A percentile compares a stretch with the other conserved stretches of the same genome.
Evolutionary conservation across 2,888 invertebrate genomes (phyloP).

Genomic region (Drosophila mulleri): DNA sequence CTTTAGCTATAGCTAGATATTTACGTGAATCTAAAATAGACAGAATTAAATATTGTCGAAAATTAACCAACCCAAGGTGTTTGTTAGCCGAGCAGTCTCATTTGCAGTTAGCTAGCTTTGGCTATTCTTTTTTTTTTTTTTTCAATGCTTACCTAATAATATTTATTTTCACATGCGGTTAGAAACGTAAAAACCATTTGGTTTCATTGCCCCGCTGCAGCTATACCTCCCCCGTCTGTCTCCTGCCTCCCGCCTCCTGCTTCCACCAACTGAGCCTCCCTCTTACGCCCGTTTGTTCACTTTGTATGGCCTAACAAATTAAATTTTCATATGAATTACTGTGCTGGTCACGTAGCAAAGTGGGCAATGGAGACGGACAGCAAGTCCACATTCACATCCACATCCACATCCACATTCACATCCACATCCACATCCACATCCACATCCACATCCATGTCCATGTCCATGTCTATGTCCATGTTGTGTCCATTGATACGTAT

Average conservation of each 20-base stretch:
- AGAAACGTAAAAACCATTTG: conserved; percentile 65
- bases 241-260: background rate
- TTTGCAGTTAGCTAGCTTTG: background rate
- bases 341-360: conserved; percentile 73
- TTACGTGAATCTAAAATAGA: background rate
- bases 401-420: too few relatives aligned
- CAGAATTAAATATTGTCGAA: background rate
- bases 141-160: conserved; percentile 58
- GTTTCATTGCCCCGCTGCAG: conserved; percentile 45
- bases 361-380: conserved; percentile 34
- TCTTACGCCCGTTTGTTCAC: conserved; percentile 5
- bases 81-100: background rate
- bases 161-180: conserved; percentile 78
- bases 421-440: too few relatives aligned
- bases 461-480: conserved; percentile 48
- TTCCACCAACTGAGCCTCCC: background rate
- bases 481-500: conserved; percentile 75
- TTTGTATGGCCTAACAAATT: conserved; percentile 66
- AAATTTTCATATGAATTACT: conserved; percentile 79
- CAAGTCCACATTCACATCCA: conserved; percentile 16
- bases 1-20: too few relatives aligned
- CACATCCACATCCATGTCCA: conserved; percentile 22
- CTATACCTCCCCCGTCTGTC: background rate
- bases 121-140: background rate
- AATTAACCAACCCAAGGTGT: background rate